These are phyloP conservation scores for Strix uralensis DNA, from an alignment of 2,113 vertebrate genomes.

Conservation along the genomic window DNA sequence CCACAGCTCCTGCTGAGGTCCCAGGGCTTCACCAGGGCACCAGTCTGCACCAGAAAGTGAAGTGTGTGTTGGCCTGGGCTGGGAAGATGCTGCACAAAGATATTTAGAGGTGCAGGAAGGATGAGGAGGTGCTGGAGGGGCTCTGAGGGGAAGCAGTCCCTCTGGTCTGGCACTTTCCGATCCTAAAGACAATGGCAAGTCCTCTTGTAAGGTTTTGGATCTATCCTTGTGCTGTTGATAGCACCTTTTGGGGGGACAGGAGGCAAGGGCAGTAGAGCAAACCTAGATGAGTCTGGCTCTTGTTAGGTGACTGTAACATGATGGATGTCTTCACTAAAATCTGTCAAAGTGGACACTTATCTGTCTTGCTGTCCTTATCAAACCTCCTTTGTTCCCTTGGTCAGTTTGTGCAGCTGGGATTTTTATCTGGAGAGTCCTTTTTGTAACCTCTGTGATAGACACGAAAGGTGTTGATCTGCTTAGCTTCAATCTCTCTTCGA, in stretches of 20 bases:
- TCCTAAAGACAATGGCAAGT: neutral
- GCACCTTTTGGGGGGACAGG: neutral
- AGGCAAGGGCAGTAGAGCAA: neutral
- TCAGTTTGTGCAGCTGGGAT: neutral
- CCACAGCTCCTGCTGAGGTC: neutral
- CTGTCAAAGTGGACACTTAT: neutral
- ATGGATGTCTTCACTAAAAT: neutral
- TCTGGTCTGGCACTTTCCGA: neutral
- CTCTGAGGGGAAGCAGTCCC: neutral
- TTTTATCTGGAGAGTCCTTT: constrained; percentile 47
- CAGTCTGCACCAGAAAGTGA: neutral
- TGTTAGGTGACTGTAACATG: neutral
- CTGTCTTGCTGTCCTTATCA: neutral
- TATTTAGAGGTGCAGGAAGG: neutral
- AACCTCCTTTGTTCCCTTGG: neutral
- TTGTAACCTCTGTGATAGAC: constrained; percentile 63
- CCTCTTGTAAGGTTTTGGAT: neutral
- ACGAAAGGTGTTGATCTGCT: constrained; percentile 79
- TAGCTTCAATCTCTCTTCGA: constrained; percentile 82
- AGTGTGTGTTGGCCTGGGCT: fast-evolving
- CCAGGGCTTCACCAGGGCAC: neutral
- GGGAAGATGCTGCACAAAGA: neutral
- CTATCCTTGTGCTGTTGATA: neutral
- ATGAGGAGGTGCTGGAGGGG: neutral
- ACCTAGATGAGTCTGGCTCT: neutral